These are phyloP conservation scores for Drosophila imparisetae DNA, from an alignment of 2,888 invertebrate genomes.

Conservation along the genomic window DNA sequence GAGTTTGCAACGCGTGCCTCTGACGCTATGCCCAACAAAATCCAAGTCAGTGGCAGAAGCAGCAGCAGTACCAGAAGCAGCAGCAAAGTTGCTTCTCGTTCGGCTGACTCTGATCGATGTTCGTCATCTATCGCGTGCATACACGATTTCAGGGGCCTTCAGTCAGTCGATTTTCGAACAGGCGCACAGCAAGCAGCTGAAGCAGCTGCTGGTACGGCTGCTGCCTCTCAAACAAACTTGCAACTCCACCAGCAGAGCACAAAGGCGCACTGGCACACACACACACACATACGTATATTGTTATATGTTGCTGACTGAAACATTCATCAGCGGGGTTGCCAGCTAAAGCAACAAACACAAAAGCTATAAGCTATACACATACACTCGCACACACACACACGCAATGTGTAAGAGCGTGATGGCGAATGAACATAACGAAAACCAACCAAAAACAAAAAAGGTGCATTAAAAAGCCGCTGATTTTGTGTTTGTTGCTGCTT, in stretches of 20 bases:
- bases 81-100: conserved; percentile 33
- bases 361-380: conserved; percentile 22
- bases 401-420: conserved; percentile 1
- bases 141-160: conserved; percentile 81
- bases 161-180: conserved; percentile 80
- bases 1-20: conserved; percentile 23
- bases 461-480: background rate
- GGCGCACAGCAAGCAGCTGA: conserved; percentile 66
- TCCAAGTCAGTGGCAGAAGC: background rate
- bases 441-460: conserved; percentile 1
- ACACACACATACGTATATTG: background rate
- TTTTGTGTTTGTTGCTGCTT: conserved; percentile 13
- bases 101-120: conserved; percentile 16
- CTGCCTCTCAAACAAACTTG: conserved; percentile 15
- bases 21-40: background rate
- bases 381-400: background rate
- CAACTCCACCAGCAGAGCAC: conserved; percentile 56
- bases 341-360: conserved; percentile 26
- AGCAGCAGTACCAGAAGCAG: background rate
- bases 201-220: conserved; percentile 14
- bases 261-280: background rate
- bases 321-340: conserved; percentile 41
- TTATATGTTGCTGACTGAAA: conserved; percentile 6
- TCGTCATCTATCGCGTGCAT: conserved; percentile 46
- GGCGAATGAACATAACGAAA: background rate